Conservation (phyloP, 1,140 invertebrate genomes). For the Monomorium pharaonis region DNA sequence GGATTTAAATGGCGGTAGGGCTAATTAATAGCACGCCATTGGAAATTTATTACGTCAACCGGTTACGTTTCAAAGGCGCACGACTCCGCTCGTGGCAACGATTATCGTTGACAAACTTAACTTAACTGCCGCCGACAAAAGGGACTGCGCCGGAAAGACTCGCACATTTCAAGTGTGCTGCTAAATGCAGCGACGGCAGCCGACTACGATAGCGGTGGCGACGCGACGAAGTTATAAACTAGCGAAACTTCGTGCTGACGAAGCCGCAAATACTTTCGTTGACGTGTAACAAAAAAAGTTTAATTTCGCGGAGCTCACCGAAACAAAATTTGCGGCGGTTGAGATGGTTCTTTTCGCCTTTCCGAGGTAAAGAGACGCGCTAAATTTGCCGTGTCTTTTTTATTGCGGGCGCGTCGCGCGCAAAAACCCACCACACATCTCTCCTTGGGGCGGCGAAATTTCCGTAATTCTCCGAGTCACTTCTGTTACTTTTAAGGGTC, state of each 20-base stretch:
- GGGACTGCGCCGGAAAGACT: background rate
- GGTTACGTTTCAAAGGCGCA: slow-evolving; percentile 37
- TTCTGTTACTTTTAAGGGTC: background rate
- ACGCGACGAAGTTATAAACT: slow-evolving; percentile 41
- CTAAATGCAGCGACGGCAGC: background rate
- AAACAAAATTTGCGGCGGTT: slow-evolving; percentile 43
- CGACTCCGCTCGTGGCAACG: background rate
- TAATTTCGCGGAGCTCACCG: slow-evolving; percentile 33
- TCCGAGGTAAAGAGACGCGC: slow-evolving; percentile 10
- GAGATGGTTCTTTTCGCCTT: slow-evolving; percentile 18
- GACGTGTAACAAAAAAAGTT: slow-evolving; percentile 31
- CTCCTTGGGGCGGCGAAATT: slow-evolving; percentile 18
- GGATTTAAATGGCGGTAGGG: slow-evolving; percentile 49
- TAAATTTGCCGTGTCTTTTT: slow-evolving; percentile 35
- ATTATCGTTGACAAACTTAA: slow-evolving; percentile 32
- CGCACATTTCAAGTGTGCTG: slow-evolving; percentile 38
- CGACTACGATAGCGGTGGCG: background rate
- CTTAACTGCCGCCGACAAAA: slow-evolving; percentile 40
- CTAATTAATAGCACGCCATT: slow-evolving; percentile 65
- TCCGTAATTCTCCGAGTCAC: background rate
- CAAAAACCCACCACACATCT: slow-evolving; percentile 14
- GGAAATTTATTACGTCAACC: slow-evolving; percentile 61
- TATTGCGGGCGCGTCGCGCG: background rate
- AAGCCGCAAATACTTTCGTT: slow-evolving; percentile 53
- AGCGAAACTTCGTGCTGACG: slow-evolving; percentile 32